Base-by-base conservation (phyloP, 2,888 invertebrate genomes). In the Globia sparganii region DNA sequence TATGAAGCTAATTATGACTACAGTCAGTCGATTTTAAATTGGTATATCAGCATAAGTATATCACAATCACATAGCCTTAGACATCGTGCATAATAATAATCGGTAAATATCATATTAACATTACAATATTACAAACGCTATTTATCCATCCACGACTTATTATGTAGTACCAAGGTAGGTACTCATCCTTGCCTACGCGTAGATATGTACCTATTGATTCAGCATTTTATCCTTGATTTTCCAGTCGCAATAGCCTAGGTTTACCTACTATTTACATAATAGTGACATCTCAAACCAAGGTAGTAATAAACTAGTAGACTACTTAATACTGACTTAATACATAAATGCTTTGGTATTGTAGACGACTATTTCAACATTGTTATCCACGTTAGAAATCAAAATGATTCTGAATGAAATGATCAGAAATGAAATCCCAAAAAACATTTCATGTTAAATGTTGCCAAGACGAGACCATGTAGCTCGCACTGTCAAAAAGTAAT, bases 221-320 rank as follows among this genome's bases (percentile, higher is more conserved):
- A 53, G 21, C 43, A 83, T 77, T 71, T 77, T 80, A 59, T 78
- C 78, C 78, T 77, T 83, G 71, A 67, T 71, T 81, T 59, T 67
- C 80, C 40, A 58, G 31, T 68, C 37, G 9, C n/a, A 59, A 56
- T 43, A 64, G 1, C 21, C 62, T 75, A 56, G n/a, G 49, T 69
- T 81, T 81, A 75, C 64, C 21, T 68, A 64, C 3, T 58, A 28
- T n/a, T 73, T 21, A 74, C n/a, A 74, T 37, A 74, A 43, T 71
- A 40, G 43, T 78, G 75, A 18, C 66, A 61, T 56, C 61, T 67
- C 6, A 53, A 75, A 66, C 53, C 37, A 61, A 78, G 58, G 64
- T 61, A 53, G n/a, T n/a, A n/a, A n/a, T n/a, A 53, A 8, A 46
- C 37, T 25, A 49, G 0, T 58, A 58, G 4, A 31, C 43, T 21